These are phyloP conservation scores for Oxyruncus cristatus DNA, from an alignment of 2,113 vertebrate species.

Conservation along the genomic window DNA sequence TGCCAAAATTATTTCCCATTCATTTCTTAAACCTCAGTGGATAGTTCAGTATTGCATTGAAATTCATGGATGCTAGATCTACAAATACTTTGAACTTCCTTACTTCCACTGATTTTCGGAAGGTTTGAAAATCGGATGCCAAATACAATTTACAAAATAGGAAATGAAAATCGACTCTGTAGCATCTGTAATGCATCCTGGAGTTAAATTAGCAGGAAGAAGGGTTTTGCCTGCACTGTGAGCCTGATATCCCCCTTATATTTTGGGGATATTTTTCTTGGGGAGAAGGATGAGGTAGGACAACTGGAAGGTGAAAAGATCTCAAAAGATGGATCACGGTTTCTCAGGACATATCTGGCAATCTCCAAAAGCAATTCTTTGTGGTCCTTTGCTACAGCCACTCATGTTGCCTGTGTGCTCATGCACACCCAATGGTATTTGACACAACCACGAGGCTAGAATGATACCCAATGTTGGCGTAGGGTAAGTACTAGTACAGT, in stretches of 20 bases:
- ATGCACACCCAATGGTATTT: neutral
- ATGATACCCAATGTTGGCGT: neutral
- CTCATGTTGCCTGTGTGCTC: neutral
- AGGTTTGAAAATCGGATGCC: neutral
- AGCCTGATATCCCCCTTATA: neutral
- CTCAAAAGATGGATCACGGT: neutral
- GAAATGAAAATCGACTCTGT: neutral
- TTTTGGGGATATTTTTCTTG: neutral
- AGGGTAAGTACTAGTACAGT: neutral
- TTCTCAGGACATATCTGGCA: neutral
- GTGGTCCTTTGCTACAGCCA: neutral
- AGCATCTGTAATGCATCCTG: neutral
- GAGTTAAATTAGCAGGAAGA: neutral
- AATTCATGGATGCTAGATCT: neutral
- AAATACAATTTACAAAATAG: neutral
- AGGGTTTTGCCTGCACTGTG: neutral
- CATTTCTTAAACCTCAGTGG: neutral
- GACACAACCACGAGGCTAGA: neutral
- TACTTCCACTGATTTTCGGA: neutral
- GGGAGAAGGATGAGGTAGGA: neutral
- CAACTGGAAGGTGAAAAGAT: neutral
- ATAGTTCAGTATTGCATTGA: neutral
- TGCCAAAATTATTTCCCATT: neutral
- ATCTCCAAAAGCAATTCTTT: neutral
- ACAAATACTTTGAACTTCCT: neutral